Conservation (phyloP, 37 sponge, comb jelly and placozoan species). For the Mnemiopsis leidyi region DNA sequence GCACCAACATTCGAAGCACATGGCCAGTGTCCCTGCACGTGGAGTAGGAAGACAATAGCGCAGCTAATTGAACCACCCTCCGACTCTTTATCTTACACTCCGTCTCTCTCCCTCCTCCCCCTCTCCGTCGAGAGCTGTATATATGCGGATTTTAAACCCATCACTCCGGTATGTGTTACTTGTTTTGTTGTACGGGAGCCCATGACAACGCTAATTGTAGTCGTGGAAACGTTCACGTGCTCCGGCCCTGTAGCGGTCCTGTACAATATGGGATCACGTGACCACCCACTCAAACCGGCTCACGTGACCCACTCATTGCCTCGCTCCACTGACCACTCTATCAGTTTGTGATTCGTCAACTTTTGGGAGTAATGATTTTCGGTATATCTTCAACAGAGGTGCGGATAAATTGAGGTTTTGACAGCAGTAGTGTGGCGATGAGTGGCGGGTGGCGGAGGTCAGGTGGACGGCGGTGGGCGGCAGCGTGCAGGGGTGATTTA, state of each 20-base stretch:
- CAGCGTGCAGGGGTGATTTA: too few relatives aligned
- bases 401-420: background rate
- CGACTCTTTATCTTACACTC: conserved; percentile 5
- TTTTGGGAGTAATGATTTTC: background rate
- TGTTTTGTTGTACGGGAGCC: background rate
- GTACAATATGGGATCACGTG: background rate
- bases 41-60: background rate
- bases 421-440: background rate
- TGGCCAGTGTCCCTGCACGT: background rate
- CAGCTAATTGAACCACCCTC: background rate
- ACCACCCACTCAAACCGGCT: too few relatives aligned
- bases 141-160: background rate
- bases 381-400: background rate
- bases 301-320: background rate
- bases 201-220: background rate
- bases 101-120: background rate
- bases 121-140: background rate
- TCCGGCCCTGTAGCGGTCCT: conserved; percentile 46
- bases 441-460: too few relatives aligned
- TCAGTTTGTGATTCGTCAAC: too few relatives aligned
- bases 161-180: background rate
- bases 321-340: background rate
- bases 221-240: conserved; percentile 37
- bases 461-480: too few relatives aligned
- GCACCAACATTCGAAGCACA: background rate